Base-by-base conservation (phyloP, 2,888 invertebrate genomes). In the Cryptocheilus praepositus region DNA sequence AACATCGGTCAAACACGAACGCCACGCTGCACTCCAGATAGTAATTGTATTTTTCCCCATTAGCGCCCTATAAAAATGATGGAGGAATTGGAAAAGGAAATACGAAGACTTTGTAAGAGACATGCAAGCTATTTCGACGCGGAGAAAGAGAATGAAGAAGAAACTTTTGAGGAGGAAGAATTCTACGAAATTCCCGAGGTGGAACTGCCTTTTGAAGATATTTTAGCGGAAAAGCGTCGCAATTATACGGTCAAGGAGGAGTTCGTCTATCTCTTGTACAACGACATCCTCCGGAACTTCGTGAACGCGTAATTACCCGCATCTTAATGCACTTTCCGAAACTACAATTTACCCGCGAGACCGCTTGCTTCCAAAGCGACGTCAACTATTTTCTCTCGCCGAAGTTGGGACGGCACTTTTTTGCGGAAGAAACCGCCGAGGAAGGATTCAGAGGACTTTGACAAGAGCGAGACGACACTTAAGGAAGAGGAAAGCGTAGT, bases 261-360 rank as follows among this genome's bases (percentile, higher is more conserved):
- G 59, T 84, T 79, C 36, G 71, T 80, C 4, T 75, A 67, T 62
- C 60, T 73, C 7, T 43, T 84, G 11, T 84, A 82, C 49, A 81
- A 80, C 22, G 79, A 81, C 18, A 58, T 80, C 18, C 46, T 79
- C n/a, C 16, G 66, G 36, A 49, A 65, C 54, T 74, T 83, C 22
- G 25, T 76, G 3, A 61, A 60, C 15, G 59, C 71, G 84, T 84
- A 80, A 80, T 67, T 68, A 51, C 43, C n/a, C 11, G 28, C 1
- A 22, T 13, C 52, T 45, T 56, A 28, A 5, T 21, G 16, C 44
- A 49, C 36, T 45, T 0, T 13, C 18, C 55, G 18, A 15, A 44
- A 36, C 16, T 53, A 46, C 58, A 53, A 18, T 18, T 21, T n/a
- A 44, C 45, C 7, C 49, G 16, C 43, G 53, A 16, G 11, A 21